Percentiles rank a stretch among this genome's conserved stretches.
Conservation (phyloP, 2,888 invertebrate genomes). For the Oscheius onirici region DNA sequence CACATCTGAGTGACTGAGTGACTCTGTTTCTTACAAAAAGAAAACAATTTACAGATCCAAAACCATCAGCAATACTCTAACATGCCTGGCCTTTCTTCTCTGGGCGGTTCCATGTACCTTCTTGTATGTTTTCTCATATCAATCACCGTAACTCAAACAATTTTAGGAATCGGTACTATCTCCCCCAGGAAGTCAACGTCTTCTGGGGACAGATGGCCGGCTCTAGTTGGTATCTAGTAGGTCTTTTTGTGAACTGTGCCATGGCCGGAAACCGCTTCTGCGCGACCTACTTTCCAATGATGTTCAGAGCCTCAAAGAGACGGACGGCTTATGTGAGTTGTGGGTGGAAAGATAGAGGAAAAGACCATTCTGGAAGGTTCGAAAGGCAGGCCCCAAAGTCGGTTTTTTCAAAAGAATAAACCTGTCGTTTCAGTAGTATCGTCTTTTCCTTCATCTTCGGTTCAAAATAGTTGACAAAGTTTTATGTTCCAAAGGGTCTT, state of each 20-base stretch:
- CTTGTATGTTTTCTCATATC: slow-evolving; percentile 7
- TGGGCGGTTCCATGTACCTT: slow-evolving; percentile 28
- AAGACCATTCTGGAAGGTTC: no score
- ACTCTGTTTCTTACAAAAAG: no score
- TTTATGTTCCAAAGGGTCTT: no score
- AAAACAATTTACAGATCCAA: slow-evolving; percentile 5
- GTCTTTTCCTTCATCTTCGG: no score
- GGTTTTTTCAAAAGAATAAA: no score
- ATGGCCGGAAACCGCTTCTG: neutral
- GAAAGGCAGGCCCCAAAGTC: no score
- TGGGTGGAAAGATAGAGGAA: no score
- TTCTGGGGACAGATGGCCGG: slow-evolving; percentile 39
- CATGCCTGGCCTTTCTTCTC: slow-evolving; percentile 10
- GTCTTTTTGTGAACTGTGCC: slow-evolving; percentile 6
- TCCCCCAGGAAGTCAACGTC: slow-evolving; percentile 29
- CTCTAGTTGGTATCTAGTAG: slow-evolving; percentile 33
- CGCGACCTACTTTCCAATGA: neutral
- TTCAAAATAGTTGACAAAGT: no score
- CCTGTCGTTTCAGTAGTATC: no score
- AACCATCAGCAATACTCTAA: slow-evolving; percentile 24
- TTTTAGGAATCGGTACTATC: slow-evolving; percentile 31
- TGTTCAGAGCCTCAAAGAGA: neutral
- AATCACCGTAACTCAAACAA: no score
- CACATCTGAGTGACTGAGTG: no score
- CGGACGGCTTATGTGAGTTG: neutral